These are phyloP conservation scores for Acholoe squamosa DNA, from an alignment of 2,888 invertebrate species.

Conservation along the genomic window DNA sequence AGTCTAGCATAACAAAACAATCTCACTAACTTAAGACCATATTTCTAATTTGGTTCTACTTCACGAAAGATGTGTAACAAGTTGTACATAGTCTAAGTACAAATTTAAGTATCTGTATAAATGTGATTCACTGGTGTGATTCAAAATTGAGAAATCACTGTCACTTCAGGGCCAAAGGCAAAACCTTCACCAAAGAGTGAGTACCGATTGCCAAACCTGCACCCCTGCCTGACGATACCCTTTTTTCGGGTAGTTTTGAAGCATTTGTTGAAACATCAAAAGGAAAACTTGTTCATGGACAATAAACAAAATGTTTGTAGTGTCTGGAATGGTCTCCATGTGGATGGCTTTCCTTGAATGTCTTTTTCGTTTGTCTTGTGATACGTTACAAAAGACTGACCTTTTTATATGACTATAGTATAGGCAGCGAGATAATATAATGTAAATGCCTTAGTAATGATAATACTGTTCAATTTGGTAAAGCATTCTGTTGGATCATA, in stretches of 20 bases:
- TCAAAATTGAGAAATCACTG: not conserved
- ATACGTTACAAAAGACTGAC: not conserved
- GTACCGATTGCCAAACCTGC: not conserved
- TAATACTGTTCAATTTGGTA: not conserved
- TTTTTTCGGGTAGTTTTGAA: constrained; percentile 24
- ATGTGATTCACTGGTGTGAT: not conserved
- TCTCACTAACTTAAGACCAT: no score
- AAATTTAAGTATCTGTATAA: no score
- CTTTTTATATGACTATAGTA: not conserved
- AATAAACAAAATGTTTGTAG: not conserved
- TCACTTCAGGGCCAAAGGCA: constrained; percentile 45
- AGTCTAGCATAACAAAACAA: no score
- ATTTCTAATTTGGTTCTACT: no score
- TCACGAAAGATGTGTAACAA: no score
- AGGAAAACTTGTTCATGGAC: not conserved
- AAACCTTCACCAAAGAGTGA: constrained; percentile 50
- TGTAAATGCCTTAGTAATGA: not conserved
- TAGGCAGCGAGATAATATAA: not conserved
- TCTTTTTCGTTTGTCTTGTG: constrained; percentile 37
- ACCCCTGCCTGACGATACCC: not conserved
- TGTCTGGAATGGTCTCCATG: not conserved
- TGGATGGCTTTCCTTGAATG: constrained; percentile 41
- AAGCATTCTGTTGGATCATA: constrained; percentile 35
- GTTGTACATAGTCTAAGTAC: no score
- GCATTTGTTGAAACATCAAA: not conserved